Evolutionary conservation across 2,113 vertebrate genomes (phyloP).

Genomic region (Urocitellus parryii): DNA sequence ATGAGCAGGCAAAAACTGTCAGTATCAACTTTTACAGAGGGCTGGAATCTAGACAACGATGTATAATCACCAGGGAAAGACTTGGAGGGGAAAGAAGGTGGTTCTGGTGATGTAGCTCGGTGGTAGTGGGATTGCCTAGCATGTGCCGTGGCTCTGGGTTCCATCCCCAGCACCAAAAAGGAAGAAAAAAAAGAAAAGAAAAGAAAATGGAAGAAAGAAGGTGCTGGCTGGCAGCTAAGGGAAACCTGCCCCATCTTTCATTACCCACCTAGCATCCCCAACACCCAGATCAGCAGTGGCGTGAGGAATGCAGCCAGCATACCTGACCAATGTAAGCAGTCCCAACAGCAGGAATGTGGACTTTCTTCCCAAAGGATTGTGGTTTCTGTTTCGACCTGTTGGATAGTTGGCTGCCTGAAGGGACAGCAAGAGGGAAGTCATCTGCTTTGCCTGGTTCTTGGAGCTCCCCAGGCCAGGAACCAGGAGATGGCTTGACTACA

Average conservation of each 20-base stretch:
- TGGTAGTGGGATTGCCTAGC: not conserved
- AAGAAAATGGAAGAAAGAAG: not conserved
- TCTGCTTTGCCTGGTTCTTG: not conserved
- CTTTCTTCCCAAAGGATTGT: not conserved
- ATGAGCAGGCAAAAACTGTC: not conserved
- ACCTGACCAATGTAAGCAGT: not conserved
- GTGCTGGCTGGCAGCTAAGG: not conserved
- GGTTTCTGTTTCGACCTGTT: not conserved
- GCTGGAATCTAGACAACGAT: too few relatives aligned
- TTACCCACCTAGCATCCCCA: too few relatives aligned
- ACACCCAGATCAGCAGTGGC: too few relatives aligned
- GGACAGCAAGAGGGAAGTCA: too few relatives aligned
- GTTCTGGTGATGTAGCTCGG: not conserved
- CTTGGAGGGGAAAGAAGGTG: not conserved
- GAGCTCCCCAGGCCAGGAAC: not conserved
- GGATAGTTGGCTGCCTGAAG: not conserved
- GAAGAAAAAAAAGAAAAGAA: not conserved
- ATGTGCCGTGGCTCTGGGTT: too few relatives aligned
- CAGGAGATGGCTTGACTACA: not conserved
- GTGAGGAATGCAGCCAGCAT: not conserved
- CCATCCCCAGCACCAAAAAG: not conserved
- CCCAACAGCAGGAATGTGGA: not conserved
- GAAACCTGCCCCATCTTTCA: too few relatives aligned
- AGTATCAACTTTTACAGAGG: too few relatives aligned
- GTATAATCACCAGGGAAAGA: not conserved